Evolutionary conservation across 2,888 invertebrate genomes (phyloP), one percentile per base, ranked within the genome.

Genomic region (Spialia ferax): DNA sequence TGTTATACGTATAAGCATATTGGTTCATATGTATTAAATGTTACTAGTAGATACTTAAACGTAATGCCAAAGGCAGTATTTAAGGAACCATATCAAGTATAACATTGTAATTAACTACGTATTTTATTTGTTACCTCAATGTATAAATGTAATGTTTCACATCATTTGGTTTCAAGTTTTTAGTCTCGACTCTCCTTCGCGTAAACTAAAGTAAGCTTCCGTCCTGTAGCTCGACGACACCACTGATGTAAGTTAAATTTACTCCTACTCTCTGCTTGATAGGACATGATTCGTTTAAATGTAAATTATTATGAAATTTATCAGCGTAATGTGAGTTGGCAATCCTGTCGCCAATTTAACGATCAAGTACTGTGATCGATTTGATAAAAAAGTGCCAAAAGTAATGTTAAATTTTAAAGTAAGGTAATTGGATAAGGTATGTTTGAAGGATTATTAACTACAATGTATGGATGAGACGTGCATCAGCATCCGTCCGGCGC

Each of bases 401-500:
- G 65, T 74, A 70, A 61, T 59, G 29, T 52, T 66, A 66, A 66
- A 74, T 71, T 63, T 61, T 63, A 65, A 66, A 56, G 56, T 68
- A 70, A 59, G 60, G 23, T 65, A 70, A 69, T 35, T 35, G 65
- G 52, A 20, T 68, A 66, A 68, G 67, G 72, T 60, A 64, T 70
- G 54, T 69, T 63, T 65, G 65, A 52, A 70, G 71, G 35, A 71
- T 69, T 55, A 67, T 61, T 71, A 66, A 72, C 76, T 72, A 73
- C 72, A 22, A 22, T 48, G 75, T 75, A 74, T 74, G 67, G 76
- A 74, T 74, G 72, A 80, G 76, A 78, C 76, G 75, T 76, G 79
- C 83, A 81, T 82, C 78, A 73, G 77, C 75, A 79, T 85, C 84
- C 86, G 86, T 88, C 87, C 85, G 78, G 75, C 79, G 77, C 77